Base-by-base conservation (phyloP, 2,888 invertebrate species). In the Geophilus truncorum region DNA sequence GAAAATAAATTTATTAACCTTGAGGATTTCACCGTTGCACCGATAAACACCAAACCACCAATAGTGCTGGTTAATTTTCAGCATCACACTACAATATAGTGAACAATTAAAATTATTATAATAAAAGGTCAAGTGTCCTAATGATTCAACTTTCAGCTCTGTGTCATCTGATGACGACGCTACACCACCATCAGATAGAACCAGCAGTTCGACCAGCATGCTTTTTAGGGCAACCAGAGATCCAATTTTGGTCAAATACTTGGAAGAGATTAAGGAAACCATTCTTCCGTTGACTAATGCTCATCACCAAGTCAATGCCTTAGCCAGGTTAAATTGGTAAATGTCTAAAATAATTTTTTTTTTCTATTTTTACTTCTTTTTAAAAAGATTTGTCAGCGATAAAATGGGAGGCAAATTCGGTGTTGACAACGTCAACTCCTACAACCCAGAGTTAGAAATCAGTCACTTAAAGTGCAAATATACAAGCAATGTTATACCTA, bases 401-500 rank as follows among this genome's bases (percentile, higher is more conserved):
- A 30, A 70, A 70, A 80, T 80, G 80, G 80, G 80, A n/a, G 80
- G 80, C 3, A 25, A 28, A 23, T 70, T 80, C 21, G 34, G 21
- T 25, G 21, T 70, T 10, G 70, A 80, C 18, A 21, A 2, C 32
- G 70, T 80, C 12, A 1, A 80, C 23, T 36, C 30, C 23, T 80
- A 32, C 34, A 80, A 12, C 15, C 62, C 62, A n/a, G 80, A 80
- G n/a, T 10, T 80, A 15, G 80, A 80, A 34, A 32, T 80, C 18
- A 80, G 70, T 34, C 32, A 70, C 21, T 70, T 80, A 34, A 80
- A 80, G 18, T 34, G 40, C 10, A 80, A 70, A 70, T 80, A 80
- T 25, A 34, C 70, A n/a, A 70, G 70, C n/a, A 80, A 80, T n/a
- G 80, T 80, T 21, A 32, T 80, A 10, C 80, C 80, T 3, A 80